Evolutionary conservation across 2,888 invertebrate genomes (phyloP), one percentile per base, ranked within the genome.

Genomic region (Venusia cambrica): DNA sequence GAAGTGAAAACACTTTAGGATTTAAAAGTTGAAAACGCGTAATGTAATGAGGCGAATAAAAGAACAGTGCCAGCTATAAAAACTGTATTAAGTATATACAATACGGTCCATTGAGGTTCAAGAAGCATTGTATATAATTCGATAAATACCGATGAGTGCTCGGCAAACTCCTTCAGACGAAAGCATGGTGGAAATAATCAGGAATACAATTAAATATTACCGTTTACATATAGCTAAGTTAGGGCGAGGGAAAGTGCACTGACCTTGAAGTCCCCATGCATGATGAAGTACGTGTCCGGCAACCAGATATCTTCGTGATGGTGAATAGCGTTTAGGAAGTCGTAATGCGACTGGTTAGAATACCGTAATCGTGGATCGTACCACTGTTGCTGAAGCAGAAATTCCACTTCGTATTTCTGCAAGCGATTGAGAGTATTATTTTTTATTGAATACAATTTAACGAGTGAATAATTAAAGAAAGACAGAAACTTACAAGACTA

Each of bases 391-490:
- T 97, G 95, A 61, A 97, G 91, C 54, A 97, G 89, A 80, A 97
- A 97, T 81, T 97, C 97, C 70, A 97, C 96, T 87, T 97, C 97
- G 89, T 97, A 97, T 94, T 97, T 97, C 96, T 97, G 89, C 5
- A 87, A 88, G n/a, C n/a, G n/a, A n/a, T n/a, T n/a, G n/a, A n/a
- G n/a, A n/a, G n/a, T n/a, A n/a, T n/a, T n/a, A n/a, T n/a, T n/a
- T n/a, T n/a, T n/a, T n/a, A n/a, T n/a, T n/a, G n/a, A n/a, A n/a
- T n/a, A n/a, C n/a, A n/a, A n/a, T n/a, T n/a, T n/a, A 22, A 26
- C 18, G 24, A 27, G 22, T 26, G 36, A 34, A 50, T n/a, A n/a
- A n/a, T n/a, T n/a, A 38, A 31, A 45, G 15, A 46, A 41, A 31
- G 20, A 39, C 30, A 46, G 46, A 47, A 58, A 91, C 93, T 94